phyloP scores from a whole-genome alignment of 2,797 vertebrate species.

The Yasuhikotakia modesta region DNA sequence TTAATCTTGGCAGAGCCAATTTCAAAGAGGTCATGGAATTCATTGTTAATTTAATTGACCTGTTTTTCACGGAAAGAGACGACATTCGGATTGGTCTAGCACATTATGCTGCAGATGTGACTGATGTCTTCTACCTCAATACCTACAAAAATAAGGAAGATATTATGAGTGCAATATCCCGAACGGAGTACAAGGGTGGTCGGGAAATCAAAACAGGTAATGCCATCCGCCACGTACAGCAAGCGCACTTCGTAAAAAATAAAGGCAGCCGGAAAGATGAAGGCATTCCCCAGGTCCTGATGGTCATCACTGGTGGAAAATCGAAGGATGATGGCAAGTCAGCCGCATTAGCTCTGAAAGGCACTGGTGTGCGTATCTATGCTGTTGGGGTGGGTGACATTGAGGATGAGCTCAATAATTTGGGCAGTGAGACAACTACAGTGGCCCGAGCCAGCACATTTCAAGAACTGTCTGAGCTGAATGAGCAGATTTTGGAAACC shows the following conservation, averaged over 20 bases:
- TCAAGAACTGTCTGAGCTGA: slow-evolving; percentile 85
- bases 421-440: slow-evolving; percentile 82
- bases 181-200: slow-evolving; percentile 87
- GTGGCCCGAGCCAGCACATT: slow-evolving; percentile 80
- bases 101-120: slow-evolving; percentile 89
- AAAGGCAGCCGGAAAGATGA: slow-evolving; percentile 87
- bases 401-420: slow-evolving; percentile 79
- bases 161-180: slow-evolving; percentile 80
- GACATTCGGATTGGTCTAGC: slow-evolving; percentile 87
- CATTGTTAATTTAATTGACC: slow-evolving; percentile 82
- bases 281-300: slow-evolving; percentile 88
- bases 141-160: slow-evolving; percentile 79
- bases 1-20: slow-evolving; percentile 84
- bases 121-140: slow-evolving; percentile 88
- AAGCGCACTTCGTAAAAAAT: slow-evolving; percentile 84
- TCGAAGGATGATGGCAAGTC: slow-evolving; percentile 83
- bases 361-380: slow-evolving; percentile 83
- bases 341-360: slow-evolving; percentile 81
- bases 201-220: slow-evolving; percentile 81
- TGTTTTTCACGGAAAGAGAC: slow-evolving; percentile 82
- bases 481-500: slow-evolving; percentile 86
- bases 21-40: slow-evolving; percentile 86
- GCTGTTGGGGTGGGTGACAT: slow-evolving; percentile 85
- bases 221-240: slow-evolving; percentile 83
- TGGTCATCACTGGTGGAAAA: slow-evolving; percentile 86